Evolutionary conservation across 2,888 invertebrate genomes (phyloP).

Genomic region (Autographa gamma): DNA sequence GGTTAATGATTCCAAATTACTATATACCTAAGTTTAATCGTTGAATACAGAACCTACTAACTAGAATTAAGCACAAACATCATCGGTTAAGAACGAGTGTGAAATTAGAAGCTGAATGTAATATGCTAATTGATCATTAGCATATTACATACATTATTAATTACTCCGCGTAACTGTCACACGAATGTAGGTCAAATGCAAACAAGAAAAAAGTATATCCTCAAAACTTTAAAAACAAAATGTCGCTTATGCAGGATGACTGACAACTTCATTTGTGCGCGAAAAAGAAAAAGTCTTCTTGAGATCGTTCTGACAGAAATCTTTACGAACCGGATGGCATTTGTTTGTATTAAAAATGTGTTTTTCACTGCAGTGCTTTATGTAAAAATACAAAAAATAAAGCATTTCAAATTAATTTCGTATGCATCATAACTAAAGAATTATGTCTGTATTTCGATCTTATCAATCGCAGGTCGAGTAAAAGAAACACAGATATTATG

Average conservation of each 20-base stretch:
- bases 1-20: too few species aligned
- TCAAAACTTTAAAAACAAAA: neutral
- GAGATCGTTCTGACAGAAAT: neutral
- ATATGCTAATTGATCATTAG: slow-evolving; percentile 5
- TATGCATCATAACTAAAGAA: neutral
- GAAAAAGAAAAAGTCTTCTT: neutral
- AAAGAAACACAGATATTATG: neutral
- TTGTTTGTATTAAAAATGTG: neutral
- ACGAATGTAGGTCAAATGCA: neutral
- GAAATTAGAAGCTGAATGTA: neutral
- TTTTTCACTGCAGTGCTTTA: neutral
- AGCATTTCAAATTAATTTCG: neutral
- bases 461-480: neutral
- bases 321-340: neutral
- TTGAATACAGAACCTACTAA: neutral
- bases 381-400: neutral
- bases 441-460: neutral
- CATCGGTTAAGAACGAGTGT: neutral
- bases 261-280: neutral
- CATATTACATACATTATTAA: slow-evolving; percentile 9
- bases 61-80: neutral
- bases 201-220: neutral
- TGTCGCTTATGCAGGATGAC: neutral
- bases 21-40: neutral
- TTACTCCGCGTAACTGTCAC: slow-evolving; percentile 4